A percentile compares a stretch with the other conserved stretches of the same genome.
Conservation (phyloP, 2,113 vertebrate genomes). For the Craseonycteris thonglongyai region DNA sequence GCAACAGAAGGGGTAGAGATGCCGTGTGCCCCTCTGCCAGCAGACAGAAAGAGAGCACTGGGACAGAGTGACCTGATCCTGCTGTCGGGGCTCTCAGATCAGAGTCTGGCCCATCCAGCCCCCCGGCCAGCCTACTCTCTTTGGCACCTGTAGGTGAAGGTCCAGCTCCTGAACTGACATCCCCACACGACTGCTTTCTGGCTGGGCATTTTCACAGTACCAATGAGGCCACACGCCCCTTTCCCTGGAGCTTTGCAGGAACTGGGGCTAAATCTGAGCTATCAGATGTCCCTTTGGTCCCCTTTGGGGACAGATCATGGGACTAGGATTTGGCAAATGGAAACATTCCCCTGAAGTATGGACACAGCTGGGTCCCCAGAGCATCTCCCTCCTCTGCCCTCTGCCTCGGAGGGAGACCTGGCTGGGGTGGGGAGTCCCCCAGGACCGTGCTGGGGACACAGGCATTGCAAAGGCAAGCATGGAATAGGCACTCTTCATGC, state of each 20-base stretch:
- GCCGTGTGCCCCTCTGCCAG: neutral
- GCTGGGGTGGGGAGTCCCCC: neutral
- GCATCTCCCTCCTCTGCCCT: neutral
- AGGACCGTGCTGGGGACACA: neutral
- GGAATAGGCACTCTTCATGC: slow-evolving; percentile 46
- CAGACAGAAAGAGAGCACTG: neutral
- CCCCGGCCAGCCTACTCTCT: slow-evolving; percentile 6
- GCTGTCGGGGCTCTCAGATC: neutral
- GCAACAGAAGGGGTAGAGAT: slow-evolving; percentile 40
- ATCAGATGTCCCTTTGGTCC: slow-evolving; percentile 63
- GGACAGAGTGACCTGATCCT: neutral
- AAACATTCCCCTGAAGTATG: slow-evolving; percentile 57
- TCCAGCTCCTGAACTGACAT: slow-evolving; percentile 17
- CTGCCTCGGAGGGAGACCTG: neutral
- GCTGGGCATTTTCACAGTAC: slow-evolving; percentile 66
- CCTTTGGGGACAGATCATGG: slow-evolving; percentile 63
- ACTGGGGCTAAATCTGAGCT: slow-evolving; percentile 32
- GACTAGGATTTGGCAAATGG: slow-evolving; percentile 66
- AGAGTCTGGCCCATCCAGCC: neutral
- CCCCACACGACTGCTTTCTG: neutral
- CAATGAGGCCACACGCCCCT: slow-evolving; percentile 36
- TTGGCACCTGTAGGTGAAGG: slow-evolving; percentile 43
- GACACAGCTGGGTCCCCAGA: neutral
- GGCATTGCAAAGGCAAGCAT: slow-evolving; percentile 46
- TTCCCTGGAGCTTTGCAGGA: slow-evolving; percentile 19